phyloP scores from a whole-genome alignment of 2,888 invertebrate species.

The Parascotia fuliginaria region DNA sequence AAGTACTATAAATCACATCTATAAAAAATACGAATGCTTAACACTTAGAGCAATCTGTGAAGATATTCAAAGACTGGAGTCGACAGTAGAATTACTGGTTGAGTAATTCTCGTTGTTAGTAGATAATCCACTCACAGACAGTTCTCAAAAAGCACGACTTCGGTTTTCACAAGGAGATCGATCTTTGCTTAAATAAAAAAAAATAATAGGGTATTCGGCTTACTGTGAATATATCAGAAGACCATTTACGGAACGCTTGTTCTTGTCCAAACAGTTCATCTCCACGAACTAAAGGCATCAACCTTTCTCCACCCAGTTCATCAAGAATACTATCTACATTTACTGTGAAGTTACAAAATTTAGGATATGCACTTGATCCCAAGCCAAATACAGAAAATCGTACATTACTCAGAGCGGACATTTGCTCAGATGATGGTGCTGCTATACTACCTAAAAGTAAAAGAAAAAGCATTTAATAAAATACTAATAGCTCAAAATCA shows the following conservation, averaged over 20 bases:
- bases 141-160: too few relatives aligned
- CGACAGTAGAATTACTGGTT: too few relatives aligned
- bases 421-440: conserved; percentile 90
- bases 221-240: conserved; percentile 94
- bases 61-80: too few relatives aligned
- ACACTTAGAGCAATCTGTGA: too few relatives aligned
- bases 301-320: conserved; percentile 95
- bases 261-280: conserved; percentile 98
- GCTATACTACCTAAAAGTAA: conserved; percentile 87
- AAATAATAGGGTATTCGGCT: too few relatives aligned
- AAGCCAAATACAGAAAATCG: conserved; percentile 97
- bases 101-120: too few relatives aligned
- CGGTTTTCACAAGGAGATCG: too few relatives aligned
- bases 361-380: conserved; percentile 98
- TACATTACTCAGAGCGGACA: conserved; percentile 95
- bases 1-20: too few relatives aligned
- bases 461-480: not conserved
- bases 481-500: not conserved
- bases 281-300: conserved; percentile 92
- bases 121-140: too few relatives aligned
- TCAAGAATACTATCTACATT: conserved; percentile 95
- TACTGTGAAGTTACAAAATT: conserved; percentile 97
- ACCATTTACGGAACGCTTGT: conserved; percentile 96
- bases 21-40: too few relatives aligned
- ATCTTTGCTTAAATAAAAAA: too few relatives aligned